Evolutionary conservation across 2,797 vertebrate species (phyloP).

Genomic region (Potorous gilbertii): DNA sequence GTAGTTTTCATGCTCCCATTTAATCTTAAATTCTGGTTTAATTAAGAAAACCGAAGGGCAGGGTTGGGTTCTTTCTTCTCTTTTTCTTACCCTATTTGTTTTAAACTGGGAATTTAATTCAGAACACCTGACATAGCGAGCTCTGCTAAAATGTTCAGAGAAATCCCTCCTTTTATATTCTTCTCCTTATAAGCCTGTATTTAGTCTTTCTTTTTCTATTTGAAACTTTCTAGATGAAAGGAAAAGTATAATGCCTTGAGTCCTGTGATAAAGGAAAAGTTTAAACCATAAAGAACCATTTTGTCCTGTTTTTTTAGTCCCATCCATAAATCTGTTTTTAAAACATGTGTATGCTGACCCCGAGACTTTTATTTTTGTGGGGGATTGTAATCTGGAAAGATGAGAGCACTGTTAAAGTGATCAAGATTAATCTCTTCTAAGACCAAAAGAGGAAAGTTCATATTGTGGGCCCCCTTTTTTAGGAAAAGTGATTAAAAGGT

Average conservation of each 20-base stretch:
- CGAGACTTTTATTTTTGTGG: constrained; percentile 28
- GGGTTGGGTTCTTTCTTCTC: neutral
- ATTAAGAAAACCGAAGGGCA: constrained; percentile 73
- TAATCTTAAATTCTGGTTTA: constrained; percentile 72
- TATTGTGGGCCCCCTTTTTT: constrained; percentile 56
- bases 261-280: constrained; percentile 50
- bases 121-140: constrained; percentile 80
- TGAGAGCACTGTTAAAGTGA: constrained; percentile 13
- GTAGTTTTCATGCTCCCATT: constrained; percentile 65
- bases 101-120: constrained; percentile 69
- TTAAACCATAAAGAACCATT: constrained; percentile 51
- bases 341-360: constrained; percentile 50
- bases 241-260: constrained; percentile 51
- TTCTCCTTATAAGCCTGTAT: constrained; percentile 67
- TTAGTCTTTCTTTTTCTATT: constrained; percentile 63
- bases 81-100: constrained; percentile 55
- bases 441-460: constrained; percentile 49
- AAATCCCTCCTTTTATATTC: constrained; percentile 43
- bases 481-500: constrained; percentile 76
- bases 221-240: constrained; percentile 68
- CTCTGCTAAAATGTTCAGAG: constrained; percentile 68
- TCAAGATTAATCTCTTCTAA: neutral
- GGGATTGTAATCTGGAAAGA: constrained; percentile 38
- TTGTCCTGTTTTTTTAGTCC: constrained; percentile 61
- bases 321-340: constrained; percentile 56